Base-by-base conservation (phyloP, 2,888 invertebrate species). In the Drosophila mimica region DNA sequence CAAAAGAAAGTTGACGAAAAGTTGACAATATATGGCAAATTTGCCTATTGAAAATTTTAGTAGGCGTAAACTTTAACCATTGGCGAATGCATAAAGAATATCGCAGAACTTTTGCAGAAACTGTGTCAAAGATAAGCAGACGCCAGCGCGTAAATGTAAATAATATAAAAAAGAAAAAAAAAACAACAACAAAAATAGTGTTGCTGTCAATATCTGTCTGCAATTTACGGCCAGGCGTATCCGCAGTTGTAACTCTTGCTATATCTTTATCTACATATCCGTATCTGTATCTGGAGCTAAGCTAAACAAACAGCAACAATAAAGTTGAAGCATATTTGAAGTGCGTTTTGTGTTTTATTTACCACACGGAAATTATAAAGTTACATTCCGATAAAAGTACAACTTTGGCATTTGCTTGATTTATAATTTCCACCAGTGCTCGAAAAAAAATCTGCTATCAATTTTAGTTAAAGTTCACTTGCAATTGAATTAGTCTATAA, bases 341-440 rank as follows among this genome's bases (percentile, higher is more conserved):
- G 61, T 70, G 67, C 64, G 71, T 68, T 80, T 70, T 38, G 36
- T 25, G 56, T 60, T 72, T 82, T 75, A 83, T 83, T 86, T 86
- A 88, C 68, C 70, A 74, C 53, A 88, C 85, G 85, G 85, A 85
- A 89, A 85, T 88, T 88, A 76, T 89, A 82, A 85, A 89, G 69
- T 78, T 89, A 58, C 69, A 58, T 62, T 53, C 59, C 57, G 70
- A 70, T 67, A 58, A 69, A 83, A 62, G 59, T 46, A 51, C 63
- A 75, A 56, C 58, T 43, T 74, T 40, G 25, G 30, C 36, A 36
- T 62, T 78, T 57, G 30, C 61, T 72, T 66, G 71, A 87, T 89
- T 82, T 87, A 89, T 71, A 73, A 82, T 87, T 89, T 84, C 77
- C 89, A 72, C 17, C 49, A 28, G n/a, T 15, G 30, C 20, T n/a